A percentile compares a stretch with the other conserved stretches of the same genome.
Conservation (phyloP, 2,888 invertebrate species). For the Ctenicera cuprea region DNA sequence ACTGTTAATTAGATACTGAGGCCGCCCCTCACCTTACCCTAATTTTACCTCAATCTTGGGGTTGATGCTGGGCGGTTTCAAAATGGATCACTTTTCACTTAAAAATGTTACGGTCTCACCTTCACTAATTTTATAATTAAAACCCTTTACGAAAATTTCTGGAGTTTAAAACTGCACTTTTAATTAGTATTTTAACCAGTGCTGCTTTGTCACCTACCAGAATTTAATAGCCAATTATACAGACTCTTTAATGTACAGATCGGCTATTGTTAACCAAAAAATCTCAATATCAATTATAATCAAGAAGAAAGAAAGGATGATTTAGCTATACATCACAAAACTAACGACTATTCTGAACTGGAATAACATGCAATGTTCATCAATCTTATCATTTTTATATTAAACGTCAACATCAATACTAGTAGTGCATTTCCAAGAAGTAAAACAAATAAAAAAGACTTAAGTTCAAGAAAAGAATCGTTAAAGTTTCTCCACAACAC, state of each 20-base stretch:
- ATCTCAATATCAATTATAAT: too few species aligned
- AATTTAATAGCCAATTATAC: slow-evolving; percentile 3
- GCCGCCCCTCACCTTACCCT: slow-evolving; percentile 11
- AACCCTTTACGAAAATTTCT: not conserved
- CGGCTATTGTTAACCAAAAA: too few species aligned
- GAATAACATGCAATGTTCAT: too few species aligned
- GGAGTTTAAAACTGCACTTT: slow-evolving; percentile 13
- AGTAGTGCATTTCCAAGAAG: not conserved
- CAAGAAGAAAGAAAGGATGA: too few species aligned
- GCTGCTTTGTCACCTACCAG: not conserved
- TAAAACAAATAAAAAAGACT: not conserved
- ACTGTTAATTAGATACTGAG: slow-evolving; percentile 27
- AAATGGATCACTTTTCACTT: slow-evolving; percentile 26
- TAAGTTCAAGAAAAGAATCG: not conserved
- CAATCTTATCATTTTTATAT: not conserved
- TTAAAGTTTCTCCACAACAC: slow-evolving; percentile 11
- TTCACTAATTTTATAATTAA: slow-evolving; percentile 28
- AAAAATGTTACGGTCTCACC: not conserved
- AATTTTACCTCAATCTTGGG: slow-evolving; percentile 22
- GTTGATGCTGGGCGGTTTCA: slow-evolving; percentile 21
- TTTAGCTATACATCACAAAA: too few species aligned
- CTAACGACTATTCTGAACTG: too few species aligned
- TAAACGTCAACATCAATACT: not conserved
- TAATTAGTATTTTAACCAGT: slow-evolving; percentile 16
- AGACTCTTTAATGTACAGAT: not conserved